phyloP scores from a whole-genome alignment of 2,888 invertebrate genomes.

The Drosophila eohydei region DNA sequence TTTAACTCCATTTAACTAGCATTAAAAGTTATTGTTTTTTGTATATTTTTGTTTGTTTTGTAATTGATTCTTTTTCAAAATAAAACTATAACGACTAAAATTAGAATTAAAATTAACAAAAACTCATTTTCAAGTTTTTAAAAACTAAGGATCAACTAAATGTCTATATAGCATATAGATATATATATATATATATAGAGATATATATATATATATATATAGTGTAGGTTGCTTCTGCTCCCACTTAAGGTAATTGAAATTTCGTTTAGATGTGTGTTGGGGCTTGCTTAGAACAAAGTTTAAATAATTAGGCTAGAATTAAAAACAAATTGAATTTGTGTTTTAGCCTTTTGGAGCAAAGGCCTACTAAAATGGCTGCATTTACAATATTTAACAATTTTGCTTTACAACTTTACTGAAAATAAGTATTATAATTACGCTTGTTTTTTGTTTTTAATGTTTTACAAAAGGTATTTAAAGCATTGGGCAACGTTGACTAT shows the following conservation, averaged over 20 bases:
- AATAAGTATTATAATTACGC: slow-evolving; percentile 4
- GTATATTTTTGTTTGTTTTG: slow-evolving; percentile 18
- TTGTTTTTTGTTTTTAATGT: slow-evolving; percentile 1
- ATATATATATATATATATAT: not conserved
- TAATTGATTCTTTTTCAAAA: slow-evolving; percentile 53
- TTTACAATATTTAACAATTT: slow-evolving; percentile 48
- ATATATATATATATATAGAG: slow-evolving; percentile 13
- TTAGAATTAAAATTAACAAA: slow-evolving; percentile 70
- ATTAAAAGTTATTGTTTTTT: slow-evolving; percentile 42
- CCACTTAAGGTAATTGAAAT: slow-evolving; percentile 55
- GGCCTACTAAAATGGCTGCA: slow-evolving; percentile 47
- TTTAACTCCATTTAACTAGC: slow-evolving; percentile 70
- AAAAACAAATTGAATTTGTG: slow-evolving; percentile 75
- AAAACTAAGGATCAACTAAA: slow-evolving; percentile 66
- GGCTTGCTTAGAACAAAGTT: slow-evolving; percentile 36
- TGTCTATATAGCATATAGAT: slow-evolving; percentile 48
- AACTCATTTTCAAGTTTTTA: slow-evolving; percentile 56
- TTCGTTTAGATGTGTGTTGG: slow-evolving; percentile 35
- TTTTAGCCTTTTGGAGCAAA: slow-evolving; percentile 33
- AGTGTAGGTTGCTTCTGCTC: slow-evolving; percentile 53
- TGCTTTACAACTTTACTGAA: slow-evolving; percentile 15
- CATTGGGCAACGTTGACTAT: slow-evolving; percentile 59
- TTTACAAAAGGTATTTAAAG: slow-evolving; percentile 21
- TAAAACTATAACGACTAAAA: slow-evolving; percentile 73
- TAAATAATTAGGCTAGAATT: slow-evolving; percentile 71